These are phyloP conservation scores for Lacerta agilis DNA, from an alignment of 2,797 vertebrate species.

Conservation along the genomic window DNA sequence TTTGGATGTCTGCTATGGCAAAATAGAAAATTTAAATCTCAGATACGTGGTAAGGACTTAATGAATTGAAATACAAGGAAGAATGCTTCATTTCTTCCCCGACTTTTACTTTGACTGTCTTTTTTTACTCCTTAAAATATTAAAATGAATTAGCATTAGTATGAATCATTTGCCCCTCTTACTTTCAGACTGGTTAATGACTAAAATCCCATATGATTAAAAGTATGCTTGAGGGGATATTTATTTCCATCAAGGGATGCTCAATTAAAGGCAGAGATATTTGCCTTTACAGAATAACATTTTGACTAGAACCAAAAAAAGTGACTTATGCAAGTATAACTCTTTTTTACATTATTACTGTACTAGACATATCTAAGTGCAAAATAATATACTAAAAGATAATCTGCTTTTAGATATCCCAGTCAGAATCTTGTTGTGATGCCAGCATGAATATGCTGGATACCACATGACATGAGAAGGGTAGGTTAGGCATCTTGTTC, in stretches of 20 bases:
- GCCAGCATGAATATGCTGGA: neutral
- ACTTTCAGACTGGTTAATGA: neutral
- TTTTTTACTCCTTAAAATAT: neutral
- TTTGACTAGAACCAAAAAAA: neutral
- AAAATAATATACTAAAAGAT: neutral
- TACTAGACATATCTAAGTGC: neutral
- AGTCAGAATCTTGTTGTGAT: neutral
- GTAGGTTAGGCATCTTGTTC: neutral
- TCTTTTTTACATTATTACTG: neutral
- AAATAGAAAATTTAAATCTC: conserved; percentile 71
- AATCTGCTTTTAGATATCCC: neutral
- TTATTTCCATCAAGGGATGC: neutral
- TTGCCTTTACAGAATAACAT: neutral
- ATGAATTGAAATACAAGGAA: conserved; percentile 11
- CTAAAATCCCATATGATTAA: neutral
- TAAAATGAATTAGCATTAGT: neutral
- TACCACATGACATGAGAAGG: neutral
- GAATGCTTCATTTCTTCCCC: neutral
- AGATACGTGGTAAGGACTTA: conserved; percentile 68
- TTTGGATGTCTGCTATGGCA: conserved; percentile 69
- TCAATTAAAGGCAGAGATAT: neutral
- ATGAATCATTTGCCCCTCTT: neutral
- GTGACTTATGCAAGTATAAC: neutral
- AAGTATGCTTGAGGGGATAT: neutral
- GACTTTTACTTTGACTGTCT: neutral